Evolutionary conservation across 1,140 invertebrate genomes (phyloP).

Genomic region (Leptopilina boulardi): DNA sequence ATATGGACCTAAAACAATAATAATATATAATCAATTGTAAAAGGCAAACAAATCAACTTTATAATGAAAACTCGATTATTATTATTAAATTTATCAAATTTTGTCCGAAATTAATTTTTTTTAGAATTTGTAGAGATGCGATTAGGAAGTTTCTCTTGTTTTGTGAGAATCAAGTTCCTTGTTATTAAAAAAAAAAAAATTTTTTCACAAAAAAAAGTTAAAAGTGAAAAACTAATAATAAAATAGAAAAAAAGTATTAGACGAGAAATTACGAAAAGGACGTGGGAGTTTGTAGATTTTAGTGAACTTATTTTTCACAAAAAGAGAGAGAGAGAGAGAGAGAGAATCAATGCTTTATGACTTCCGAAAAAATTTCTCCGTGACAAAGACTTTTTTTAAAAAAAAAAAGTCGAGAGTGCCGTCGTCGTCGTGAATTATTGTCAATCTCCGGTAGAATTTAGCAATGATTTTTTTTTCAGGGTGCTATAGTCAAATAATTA

Average conservation of each 20-base stretch:
- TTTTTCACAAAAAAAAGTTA: background rate
- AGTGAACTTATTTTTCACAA: slow-evolving; percentile 1
- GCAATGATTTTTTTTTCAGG: background rate
- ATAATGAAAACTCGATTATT: no score
- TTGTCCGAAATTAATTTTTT: background rate
- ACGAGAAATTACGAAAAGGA: no score
- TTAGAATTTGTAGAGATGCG: slow-evolving; percentile 1
- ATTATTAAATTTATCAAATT: no score
- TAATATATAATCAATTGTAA: slow-evolving; percentile 4
- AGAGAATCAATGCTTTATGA: slow-evolving; percentile 1
- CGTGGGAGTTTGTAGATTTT: background rate
- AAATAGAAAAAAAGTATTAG: no score
- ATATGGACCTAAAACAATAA: background rate
- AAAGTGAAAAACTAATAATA: background rate
- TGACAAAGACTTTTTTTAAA: background rate
- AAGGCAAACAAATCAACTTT: slow-evolving; percentile 5
- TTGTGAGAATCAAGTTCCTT: background rate
- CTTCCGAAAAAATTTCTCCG: slow-evolving; percentile 19
- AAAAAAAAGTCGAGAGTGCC: background rate
- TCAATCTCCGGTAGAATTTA: slow-evolving; percentile 2
- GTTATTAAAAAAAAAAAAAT: background rate
- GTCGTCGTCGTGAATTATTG: slow-evolving; percentile 8
- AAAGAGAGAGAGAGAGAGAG: no score
- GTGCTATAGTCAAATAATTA: background rate
- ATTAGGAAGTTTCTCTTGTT: background rate